A percentile compares a stretch with the other conserved stretches of the same genome.
Evolutionary conservation across 2,888 invertebrate genomes (phyloP).

Genomic region (Suillia variegata): DNA sequence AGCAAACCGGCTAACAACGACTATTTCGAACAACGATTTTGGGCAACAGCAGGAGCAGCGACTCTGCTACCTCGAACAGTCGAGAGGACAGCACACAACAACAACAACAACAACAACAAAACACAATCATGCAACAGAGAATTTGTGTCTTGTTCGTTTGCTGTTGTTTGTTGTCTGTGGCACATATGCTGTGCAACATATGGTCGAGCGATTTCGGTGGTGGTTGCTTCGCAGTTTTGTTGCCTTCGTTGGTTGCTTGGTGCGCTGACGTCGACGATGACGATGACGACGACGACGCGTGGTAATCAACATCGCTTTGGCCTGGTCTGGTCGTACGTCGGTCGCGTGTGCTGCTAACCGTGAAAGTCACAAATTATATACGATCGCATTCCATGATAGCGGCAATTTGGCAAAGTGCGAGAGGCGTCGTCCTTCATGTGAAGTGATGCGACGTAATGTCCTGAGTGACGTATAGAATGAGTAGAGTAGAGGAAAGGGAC

Average conservation of each 20-base stretch:
- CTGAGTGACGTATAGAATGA: background rate
- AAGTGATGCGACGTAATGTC: background rate
- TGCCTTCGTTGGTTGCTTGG: slow-evolving; percentile 17
- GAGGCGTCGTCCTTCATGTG: slow-evolving; percentile 17
- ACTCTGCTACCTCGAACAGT: too few relatives aligned
- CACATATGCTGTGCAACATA: slow-evolving; percentile 44
- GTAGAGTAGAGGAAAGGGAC: background rate
- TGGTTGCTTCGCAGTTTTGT: slow-evolving; percentile 25
- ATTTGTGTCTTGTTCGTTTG: background rate
- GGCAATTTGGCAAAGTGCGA: slow-evolving; percentile 53
- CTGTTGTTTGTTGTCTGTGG: background rate
- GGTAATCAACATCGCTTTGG: background rate
- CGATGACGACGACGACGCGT: background rate
- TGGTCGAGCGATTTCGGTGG: slow-evolving; percentile 27
- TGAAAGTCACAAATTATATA: slow-evolving; percentile 60
- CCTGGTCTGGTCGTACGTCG: background rate
- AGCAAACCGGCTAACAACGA: too few relatives aligned
- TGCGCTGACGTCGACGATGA: background rate
- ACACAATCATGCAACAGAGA: background rate
- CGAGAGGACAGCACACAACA: too few relatives aligned
- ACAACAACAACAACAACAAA: background rate
- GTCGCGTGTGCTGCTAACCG: slow-evolving; percentile 45
- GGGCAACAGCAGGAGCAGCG: too few relatives aligned
- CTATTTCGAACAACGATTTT: too few relatives aligned
- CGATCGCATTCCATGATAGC: slow-evolving; percentile 58